These are phyloP conservation scores for Chrysotoxum bicinctum DNA, from an alignment of 2,888 invertebrate species.

Conservation along the genomic window DNA sequence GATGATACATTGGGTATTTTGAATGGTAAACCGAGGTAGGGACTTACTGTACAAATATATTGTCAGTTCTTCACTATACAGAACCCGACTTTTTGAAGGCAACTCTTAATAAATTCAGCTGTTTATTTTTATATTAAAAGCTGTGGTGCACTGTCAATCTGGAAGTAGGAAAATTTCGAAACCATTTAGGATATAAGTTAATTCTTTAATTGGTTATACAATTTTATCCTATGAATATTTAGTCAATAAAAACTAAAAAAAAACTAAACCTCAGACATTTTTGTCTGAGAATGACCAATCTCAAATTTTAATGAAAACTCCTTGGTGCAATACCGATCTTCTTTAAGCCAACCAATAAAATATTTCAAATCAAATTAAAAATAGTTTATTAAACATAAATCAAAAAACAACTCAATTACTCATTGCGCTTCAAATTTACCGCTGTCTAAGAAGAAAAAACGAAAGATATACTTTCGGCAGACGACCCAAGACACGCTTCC, in stretches of 20 bases:
- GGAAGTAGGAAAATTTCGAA: background rate
- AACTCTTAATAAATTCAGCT: background rate
- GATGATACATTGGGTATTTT: background rate
- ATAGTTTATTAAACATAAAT: background rate
- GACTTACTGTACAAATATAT: background rate
- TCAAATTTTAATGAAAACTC: too few species aligned
- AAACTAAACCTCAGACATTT: too few species aligned
- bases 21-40: background rate
- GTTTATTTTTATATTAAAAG: too few species aligned
- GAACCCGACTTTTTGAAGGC: background rate
- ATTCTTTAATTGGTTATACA: too few species aligned
- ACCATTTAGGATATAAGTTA: background rate
- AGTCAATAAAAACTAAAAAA: too few species aligned
- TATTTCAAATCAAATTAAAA: too few species aligned
- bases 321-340: too few species aligned
- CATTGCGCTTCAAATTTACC: background rate
- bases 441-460: slow-evolving; percentile 70
- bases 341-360: too few species aligned
- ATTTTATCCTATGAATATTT: too few species aligned
- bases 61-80: background rate
- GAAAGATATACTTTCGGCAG: slow-evolving; percentile 68
- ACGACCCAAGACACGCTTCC: slow-evolving; percentile 58
- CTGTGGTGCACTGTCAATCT: background rate
- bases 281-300: too few species aligned
- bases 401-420: too few species aligned